phyloP scores from a whole-genome alignment of 35 echinoderm and acorn worm genomes.

The Anneissia japonica region DNA sequence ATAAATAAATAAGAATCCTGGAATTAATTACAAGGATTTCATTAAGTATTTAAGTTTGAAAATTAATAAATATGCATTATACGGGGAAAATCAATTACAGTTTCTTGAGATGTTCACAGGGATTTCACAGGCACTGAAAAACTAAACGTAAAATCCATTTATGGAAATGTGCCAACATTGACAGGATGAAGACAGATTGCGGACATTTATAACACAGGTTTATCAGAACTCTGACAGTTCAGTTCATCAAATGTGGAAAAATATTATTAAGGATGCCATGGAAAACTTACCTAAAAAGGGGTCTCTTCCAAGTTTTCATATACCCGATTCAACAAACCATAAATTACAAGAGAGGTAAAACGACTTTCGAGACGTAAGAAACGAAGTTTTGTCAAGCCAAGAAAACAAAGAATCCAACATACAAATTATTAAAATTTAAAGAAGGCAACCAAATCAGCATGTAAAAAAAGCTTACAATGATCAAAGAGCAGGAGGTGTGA shows the following conservation, averaged over 20 bases:
- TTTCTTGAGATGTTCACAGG: too few relatives aligned
- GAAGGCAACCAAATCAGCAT: conserved; percentile 12
- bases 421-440: conserved; percentile 12
- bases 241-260: conserved; percentile 23
- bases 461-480: conserved; percentile 34
- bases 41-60: too few relatives aligned
- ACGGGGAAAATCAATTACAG: too few relatives aligned
- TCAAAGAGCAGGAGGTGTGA: conserved; percentile 7
- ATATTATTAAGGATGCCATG: background rate
- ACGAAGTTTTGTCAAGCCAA: conserved; percentile 6
- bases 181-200: conserved; percentile 10
- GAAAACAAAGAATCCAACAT: background rate
- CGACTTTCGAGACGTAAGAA: conserved; percentile 25
- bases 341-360: conserved; percentile 25
- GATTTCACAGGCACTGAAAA: too few relatives aligned
- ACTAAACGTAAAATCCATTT: background rate
- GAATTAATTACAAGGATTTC: too few relatives aligned
- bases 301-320: conserved; percentile 29
- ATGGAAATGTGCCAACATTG: background rate
- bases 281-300: background rate
- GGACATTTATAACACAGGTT: conserved; percentile 3
- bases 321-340: conserved; percentile 30
- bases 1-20: too few relatives aligned
- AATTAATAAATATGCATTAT: too few relatives aligned
- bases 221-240: background rate